Base-by-base conservation (phyloP, 35 echinoderm and acorn worm genomes). In the Ptychodera flava region DNA sequence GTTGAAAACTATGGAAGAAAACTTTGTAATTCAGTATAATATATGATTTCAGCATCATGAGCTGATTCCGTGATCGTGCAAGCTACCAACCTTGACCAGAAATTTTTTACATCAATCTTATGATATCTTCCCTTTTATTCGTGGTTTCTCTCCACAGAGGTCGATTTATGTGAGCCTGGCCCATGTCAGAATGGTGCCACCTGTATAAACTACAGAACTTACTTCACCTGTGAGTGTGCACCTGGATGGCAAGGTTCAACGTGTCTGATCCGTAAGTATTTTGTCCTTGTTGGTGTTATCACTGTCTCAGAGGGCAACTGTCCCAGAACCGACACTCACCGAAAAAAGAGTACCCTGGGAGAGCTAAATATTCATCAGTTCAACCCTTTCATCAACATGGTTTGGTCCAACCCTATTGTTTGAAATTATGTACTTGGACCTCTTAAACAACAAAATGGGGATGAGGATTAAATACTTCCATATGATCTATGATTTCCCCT, bases 121-220 rank as follows among this genome's bases (percentile, higher is more conserved):
- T n/a, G n/a, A n/a, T n/a, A n/a, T n/a, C n/a, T n/a, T n/a, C n/a
- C n/a, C n/a, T n/a, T n/a, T n/a, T n/a, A n/a, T n/a, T 77, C n/a
- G n/a, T 77, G n/a, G n/a, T 77, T 15, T 79, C 1, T 79, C 29
- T 28, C 33, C 33, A 30, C 28, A 79, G 78, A 28, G 10, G 33
- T 79, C 28, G 33, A 79, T 79, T 28, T 30, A 79, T 79, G 78
- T 32, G 33, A 79, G 10, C 29, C n/a, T n/a, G n/a, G 1, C 10
- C 78, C 78, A 10, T 79, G 78, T 79, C 78, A 79, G 33, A 79
- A 79, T 79, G 78, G 78, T 10, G 78, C n/a, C 1, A 79, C 78
- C 1, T 79, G 78, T 79, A 30, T 79, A 10, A 32, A 79, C 33
- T 28, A 79, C 2, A 28, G 29, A 1, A 79, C 29, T n/a, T 10